Evolutionary conservation across 2,888 invertebrate species (phyloP), one percentile per base, ranked within the genome.

Genomic region (Pyrrhia umbra): DNA sequence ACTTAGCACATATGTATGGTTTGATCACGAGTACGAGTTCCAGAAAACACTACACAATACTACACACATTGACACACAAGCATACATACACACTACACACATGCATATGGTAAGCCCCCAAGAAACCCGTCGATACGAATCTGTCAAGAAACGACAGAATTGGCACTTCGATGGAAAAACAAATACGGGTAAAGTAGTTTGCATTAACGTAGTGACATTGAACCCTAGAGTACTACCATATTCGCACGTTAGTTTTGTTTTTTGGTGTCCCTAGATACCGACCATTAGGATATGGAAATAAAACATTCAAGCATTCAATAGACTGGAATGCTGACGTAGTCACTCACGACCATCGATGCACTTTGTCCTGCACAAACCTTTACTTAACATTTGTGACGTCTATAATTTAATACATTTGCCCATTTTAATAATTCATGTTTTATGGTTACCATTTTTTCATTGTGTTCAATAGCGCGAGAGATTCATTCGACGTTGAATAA

Each of bases 381-480:
- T 51, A 71, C 83, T 81, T 71, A 80, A 83, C 85, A 87, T 88
- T 88, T 91, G 90, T 93, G 88, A 86, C 71, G 90, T 92, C 81
- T 84, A 76, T 87, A 85, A 86, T 87, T 82, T 68, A 82, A 82
- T 70, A 84, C 83, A 81, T 83, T 63, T 64, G 66, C 75, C 78
- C 82, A 81, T 84, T 79, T 68, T 67, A 77, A 72, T 81, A 68
- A 80, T 70, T 30, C 79, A 70, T 77, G 64, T 87, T 84, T 87
- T 85, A 85, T 81, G 85, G 78, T 87, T 83, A 85, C 82, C 83
- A 85, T 82, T 85, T 86, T 86, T 87, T 88, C 84, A 88, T 90
- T 84, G 88, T 81, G 82, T 89, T 87, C 74, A 88, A 88, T 94
- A 95, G 95, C 95, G 66, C 94, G 88, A 90, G 95, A 95, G 93